These are phyloP conservation scores for Serripes groenlandicus DNA, from an alignment of 2,888 invertebrate genomes.

Conservation along the genomic window DNA sequence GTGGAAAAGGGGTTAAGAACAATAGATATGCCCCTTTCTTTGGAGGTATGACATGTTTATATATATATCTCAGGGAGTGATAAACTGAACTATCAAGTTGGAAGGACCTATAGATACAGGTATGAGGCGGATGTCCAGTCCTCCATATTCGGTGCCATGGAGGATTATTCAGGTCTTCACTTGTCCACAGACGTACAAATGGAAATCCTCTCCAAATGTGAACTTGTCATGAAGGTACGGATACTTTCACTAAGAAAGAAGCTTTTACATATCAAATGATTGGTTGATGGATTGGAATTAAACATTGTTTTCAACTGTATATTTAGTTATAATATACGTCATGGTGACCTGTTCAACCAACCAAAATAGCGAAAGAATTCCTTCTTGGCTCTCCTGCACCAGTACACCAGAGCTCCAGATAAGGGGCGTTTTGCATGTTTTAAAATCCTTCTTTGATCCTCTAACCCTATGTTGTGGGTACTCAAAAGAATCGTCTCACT, in stretches of 20 bases:
- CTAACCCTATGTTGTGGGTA: no score
- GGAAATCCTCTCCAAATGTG: slow-evolving; percentile 86
- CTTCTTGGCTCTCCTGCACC: no score
- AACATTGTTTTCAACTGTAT: no score
- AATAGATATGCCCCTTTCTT: neutral
- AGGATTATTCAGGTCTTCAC: slow-evolving; percentile 85
- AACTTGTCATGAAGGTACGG: slow-evolving; percentile 86
- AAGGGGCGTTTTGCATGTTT: no score
- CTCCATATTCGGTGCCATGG: slow-evolving; percentile 90
- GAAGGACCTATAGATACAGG: slow-evolving; percentile 93
- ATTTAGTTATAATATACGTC: neutral
- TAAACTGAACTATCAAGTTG: slow-evolving; percentile 88
- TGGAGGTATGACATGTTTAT: neutral
- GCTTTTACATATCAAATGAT: no score
- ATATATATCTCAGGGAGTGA: slow-evolving; percentile 66
- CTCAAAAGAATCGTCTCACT: no score
- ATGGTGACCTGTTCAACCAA: no score
- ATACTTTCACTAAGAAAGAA: no score
- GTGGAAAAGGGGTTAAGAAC: neutral
- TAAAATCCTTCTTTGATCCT: no score
- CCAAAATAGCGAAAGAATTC: no score
- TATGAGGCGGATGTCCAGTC: slow-evolving; percentile 91
- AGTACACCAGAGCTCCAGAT: no score
- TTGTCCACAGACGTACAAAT: slow-evolving; percentile 86
- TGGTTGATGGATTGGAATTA: no score